Base-by-base conservation (phyloP, 2,797 vertebrate species). In the Valencia hispanica region DNA sequence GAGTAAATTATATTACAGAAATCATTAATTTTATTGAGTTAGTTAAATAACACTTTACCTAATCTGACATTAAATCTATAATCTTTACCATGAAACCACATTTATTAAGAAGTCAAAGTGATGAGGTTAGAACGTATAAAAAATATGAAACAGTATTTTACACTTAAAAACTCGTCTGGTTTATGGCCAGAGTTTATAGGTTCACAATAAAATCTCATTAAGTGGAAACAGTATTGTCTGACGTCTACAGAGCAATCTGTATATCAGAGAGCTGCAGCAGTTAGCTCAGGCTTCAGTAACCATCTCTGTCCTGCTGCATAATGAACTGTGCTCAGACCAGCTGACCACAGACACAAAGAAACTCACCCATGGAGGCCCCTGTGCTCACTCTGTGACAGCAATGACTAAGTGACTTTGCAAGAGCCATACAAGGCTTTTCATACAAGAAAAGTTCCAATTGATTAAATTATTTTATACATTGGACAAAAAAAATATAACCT, bases 281-380 rank as follows among this genome's bases (percentile, higher is more conserved):
- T 80, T 30, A 59, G 75, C 50, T 63, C 84, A 66, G 74, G 72
- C 78, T 78, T 68, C 73, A 59, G 63, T 48, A 43, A 70, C 47
- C 68, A 65, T 86, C 78, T 25, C 77, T 84, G 77, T 77, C 74
- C 17, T 27, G 59, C 88, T 87, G 70, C 55, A 78, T 84, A 90
- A 89, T 43, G 34, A 79, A 66, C 51, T 36, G 68, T 30, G 71
- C 73, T 41, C 80, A 15, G 36, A 82, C 70, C 85, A 87, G 86
- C 90, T 87, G 90, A 88, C 78, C 81, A 65, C 66, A 70, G 70
- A 82, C 73, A 72, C 66, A 79, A 17, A 84, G 82, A 72, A 75
- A 75, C 82, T 79, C 84, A 82, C 78, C 87, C 83, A 57, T 0
- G 51, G 27, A 32, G 87, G 75, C 83, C 86, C 79, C 84, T 25